Percentiles rank a stretch among this genome's conserved stretches.
Conservation (phyloP, 1,140 invertebrate species). For the Acromyrmex heyeri region DNA sequence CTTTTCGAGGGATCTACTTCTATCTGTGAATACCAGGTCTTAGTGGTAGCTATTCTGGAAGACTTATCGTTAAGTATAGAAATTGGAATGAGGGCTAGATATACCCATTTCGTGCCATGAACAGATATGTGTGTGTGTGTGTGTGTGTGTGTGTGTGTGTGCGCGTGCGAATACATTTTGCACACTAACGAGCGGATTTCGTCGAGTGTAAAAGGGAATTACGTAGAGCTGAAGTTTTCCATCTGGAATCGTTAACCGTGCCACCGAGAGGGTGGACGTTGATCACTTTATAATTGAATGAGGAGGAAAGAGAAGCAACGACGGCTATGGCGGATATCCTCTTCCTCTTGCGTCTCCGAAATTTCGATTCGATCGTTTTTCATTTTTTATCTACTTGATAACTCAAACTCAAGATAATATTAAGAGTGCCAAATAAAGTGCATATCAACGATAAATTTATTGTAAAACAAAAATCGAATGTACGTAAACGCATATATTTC, state of each 20-base stretch:
- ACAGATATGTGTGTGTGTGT: neutral
- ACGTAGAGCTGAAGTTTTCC: constrained; percentile 75
- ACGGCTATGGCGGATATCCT: constrained; percentile 10
- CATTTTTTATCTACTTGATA: neutral
- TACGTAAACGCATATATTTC: no score
- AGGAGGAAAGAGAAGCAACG: constrained; percentile 61
- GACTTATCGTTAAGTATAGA: constrained; percentile 58
- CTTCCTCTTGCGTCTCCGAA: constrained; percentile 68
- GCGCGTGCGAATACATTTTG: constrained; percentile 40
- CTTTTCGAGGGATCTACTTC: constrained; percentile 13
- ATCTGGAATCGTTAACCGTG: constrained; percentile 80
- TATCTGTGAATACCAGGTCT: constrained; percentile 51
- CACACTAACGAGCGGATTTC: constrained; percentile 58
- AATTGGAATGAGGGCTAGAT: constrained; percentile 13
- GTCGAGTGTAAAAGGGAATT: constrained; percentile 63
- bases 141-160: neutral
- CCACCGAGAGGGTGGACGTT: constrained; percentile 75
- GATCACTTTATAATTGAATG: constrained; percentile 83
- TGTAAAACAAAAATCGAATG: neutral
- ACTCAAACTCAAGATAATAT: neutral
- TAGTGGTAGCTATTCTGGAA: constrained; percentile 45
- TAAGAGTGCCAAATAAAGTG: neutral
- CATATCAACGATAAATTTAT: constrained; percentile 5
- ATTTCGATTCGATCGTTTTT: constrained; percentile 73
- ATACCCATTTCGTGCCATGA: constrained; percentile 10